Conservation (phyloP, 2,888 invertebrate species). For the Drosophila anomalipes region DNA sequence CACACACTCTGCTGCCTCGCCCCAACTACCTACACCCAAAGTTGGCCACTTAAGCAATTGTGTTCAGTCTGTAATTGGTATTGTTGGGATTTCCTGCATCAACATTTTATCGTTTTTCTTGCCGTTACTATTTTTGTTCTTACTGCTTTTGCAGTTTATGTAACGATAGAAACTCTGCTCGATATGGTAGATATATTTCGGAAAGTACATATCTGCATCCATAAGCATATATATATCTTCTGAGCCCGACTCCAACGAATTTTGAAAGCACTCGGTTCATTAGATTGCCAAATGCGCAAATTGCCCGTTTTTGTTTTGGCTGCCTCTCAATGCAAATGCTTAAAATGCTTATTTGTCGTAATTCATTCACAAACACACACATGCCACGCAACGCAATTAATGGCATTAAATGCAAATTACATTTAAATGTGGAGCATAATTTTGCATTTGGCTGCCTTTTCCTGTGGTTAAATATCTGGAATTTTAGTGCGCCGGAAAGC, state of each 20-base stretch:
- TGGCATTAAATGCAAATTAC: slow-evolving; percentile 69
- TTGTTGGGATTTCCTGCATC: slow-evolving; percentile 50
- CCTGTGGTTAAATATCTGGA: slow-evolving; percentile 38
- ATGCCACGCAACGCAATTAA: slow-evolving; percentile 68
- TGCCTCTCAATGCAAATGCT: slow-evolving; percentile 42
- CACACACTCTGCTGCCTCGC: slow-evolving; percentile 1
- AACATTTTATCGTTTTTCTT: slow-evolving; percentile 3
- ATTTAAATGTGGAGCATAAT: slow-evolving; percentile 70
- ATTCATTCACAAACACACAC: slow-evolving; percentile 29
- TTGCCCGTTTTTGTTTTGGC: slow-evolving; percentile 11
- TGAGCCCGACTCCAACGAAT: slow-evolving; percentile 37
- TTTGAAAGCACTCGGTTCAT: slow-evolving; percentile 46
- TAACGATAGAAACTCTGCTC: slow-evolving; percentile 25
- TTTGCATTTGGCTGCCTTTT: slow-evolving; percentile 64
- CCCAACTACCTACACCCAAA: slow-evolving; percentile 13
- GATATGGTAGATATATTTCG: slow-evolving; percentile 1
- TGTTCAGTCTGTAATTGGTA: slow-evolving; percentile 72
- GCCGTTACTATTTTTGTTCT: background rate
- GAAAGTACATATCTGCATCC: slow-evolving; percentile 11
- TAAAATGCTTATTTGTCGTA: slow-evolving; percentile 48
- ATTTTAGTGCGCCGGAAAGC: slow-evolving; percentile 35
- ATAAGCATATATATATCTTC: slow-evolving; percentile 34
- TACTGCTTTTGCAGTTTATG: slow-evolving; percentile 32
- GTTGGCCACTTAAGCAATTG: slow-evolving; percentile 66
- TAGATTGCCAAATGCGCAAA: slow-evolving; percentile 55